Evolutionary conservation across 2,888 invertebrate genomes (phyloP).

Genomic region (Phaonia tiefii): DNA sequence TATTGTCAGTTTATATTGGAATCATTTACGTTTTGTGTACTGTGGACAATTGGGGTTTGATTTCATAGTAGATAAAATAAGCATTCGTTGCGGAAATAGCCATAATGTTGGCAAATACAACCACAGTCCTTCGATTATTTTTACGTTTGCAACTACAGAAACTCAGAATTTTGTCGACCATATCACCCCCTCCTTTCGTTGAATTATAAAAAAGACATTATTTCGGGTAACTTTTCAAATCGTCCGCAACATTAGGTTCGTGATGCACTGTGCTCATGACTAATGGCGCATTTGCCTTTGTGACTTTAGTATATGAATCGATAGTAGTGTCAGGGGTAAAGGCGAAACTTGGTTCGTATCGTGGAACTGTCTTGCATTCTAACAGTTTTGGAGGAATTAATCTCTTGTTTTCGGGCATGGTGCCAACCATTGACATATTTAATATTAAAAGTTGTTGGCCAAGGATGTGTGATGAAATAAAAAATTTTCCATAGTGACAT

Average conservation of each 20-base stretch:
- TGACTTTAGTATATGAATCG: slow-evolving; percentile 44
- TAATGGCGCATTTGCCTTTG: too few species aligned
- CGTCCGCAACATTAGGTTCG: slow-evolving; percentile 17
- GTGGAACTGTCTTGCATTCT: too few species aligned
- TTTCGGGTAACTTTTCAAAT: slow-evolving; percentile 47
- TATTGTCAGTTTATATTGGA: slow-evolving; percentile 40
- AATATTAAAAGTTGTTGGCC: too few species aligned
- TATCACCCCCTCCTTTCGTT: slow-evolving; percentile 60
- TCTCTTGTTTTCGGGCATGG: slow-evolving; percentile 55
- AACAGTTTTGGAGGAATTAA: slow-evolving; percentile 43
- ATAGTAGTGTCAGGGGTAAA: slow-evolving; percentile 41
- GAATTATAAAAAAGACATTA: slow-evolving; percentile 46
- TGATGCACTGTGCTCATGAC: slow-evolving; percentile 48
- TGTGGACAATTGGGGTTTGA: too few species aligned
- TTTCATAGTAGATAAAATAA: slow-evolving; percentile 41
- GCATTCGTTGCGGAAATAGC: too few species aligned
- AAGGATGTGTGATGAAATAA: too few species aligned
- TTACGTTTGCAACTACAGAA: slow-evolving; percentile 54
- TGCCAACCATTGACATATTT: too few species aligned
- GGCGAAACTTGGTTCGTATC: slow-evolving; percentile 35
- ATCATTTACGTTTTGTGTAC: too few species aligned
- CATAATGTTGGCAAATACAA: slow-evolving; percentile 51
- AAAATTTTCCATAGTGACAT: too few species aligned
- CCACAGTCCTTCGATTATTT: slow-evolving; percentile 55
- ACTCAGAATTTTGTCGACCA: slow-evolving; percentile 49